A percentile compares a stretch with the other conserved stretches of the same genome.
phyloP scores from a whole-genome alignment of 1,140 invertebrate genomes.

The Brachionus koreanus region DNA sequence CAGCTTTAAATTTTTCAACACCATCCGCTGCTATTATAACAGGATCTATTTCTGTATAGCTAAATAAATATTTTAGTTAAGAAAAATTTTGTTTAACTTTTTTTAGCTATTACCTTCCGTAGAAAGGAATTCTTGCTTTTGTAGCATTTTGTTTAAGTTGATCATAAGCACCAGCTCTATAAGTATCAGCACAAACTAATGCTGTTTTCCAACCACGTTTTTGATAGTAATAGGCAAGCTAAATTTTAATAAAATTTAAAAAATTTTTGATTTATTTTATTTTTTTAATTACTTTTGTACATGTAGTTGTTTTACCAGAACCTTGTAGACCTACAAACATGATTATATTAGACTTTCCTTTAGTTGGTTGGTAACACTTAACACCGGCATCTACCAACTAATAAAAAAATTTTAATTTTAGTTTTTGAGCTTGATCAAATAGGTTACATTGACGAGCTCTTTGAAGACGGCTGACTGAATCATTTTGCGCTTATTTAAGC shows the following conservation, averaged over 20 bases:
- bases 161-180: slow-evolving; percentile 98
- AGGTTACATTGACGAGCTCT: slow-evolving; percentile 85
- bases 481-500: slow-evolving; percentile 94
- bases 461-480: slow-evolving; percentile 98
- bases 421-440: not conserved
- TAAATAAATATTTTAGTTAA: slow-evolving; percentile 54
- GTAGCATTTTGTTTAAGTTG: slow-evolving; percentile 99
- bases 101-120: slow-evolving; percentile 74
- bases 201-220: slow-evolving; percentile 99
- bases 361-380: slow-evolving; percentile 90
- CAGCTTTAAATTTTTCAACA: slow-evolving; percentile 97
- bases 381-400: slow-evolving; percentile 95
- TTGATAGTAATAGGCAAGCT: slow-evolving; percentile 86
- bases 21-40: slow-evolving; percentile 98
- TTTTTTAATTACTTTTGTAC: slow-evolving; percentile 73
- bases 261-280: not conserved
- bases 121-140: slow-evolving; percentile 99
- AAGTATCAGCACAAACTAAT: slow-evolving; percentile 97
- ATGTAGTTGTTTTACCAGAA: slow-evolving; percentile 98
- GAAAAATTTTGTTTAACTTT: not conserved
- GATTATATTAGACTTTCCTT: slow-evolving; percentile 90
- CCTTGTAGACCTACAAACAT: slow-evolving; percentile 99
- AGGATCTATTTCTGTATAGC: slow-evolving; percentile 98
- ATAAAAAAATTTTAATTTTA: not conserved
- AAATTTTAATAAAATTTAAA: slow-evolving; percentile 50